These are phyloP conservation scores for Schizothorax lantsangensis DNA, from an alignment of 2,797 vertebrate genomes.

Conservation along the genomic window DNA sequence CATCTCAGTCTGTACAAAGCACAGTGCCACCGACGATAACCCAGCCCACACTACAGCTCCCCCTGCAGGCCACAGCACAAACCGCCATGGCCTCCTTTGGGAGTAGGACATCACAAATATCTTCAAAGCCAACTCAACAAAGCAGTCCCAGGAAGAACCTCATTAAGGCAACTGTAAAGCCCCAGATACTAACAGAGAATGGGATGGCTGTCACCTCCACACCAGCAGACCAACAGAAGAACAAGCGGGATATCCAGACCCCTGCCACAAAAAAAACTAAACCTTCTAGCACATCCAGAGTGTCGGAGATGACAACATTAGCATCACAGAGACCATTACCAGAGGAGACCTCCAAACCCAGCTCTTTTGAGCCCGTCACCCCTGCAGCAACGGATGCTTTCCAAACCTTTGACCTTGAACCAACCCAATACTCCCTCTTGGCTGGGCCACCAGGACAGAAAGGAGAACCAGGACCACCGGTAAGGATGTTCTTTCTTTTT, in stretches of 20 bases:
- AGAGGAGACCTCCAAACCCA: slow-evolving; percentile 66
- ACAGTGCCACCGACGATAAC: slow-evolving; percentile 42
- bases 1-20: slow-evolving; percentile 54
- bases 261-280: slow-evolving; percentile 49
- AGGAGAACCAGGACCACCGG: slow-evolving; percentile 89
- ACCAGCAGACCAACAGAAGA: slow-evolving; percentile 43
- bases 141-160: slow-evolving; percentile 47
- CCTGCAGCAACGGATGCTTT: slow-evolving; percentile 82
- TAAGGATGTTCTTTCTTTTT: slow-evolving; percentile 75
- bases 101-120: slow-evolving; percentile 55
- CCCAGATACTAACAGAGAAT: slow-evolving; percentile 53
- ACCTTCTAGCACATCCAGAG: slow-evolving; percentile 41
- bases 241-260: slow-evolving; percentile 58
- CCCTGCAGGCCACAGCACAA: slow-evolving; percentile 60
- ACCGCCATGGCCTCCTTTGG: slow-evolving; percentile 65
- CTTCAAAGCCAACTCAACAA: slow-evolving; percentile 58
- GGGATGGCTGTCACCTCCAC: slow-evolving; percentile 52
- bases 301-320: slow-evolving; percentile 47
- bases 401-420: slow-evolving; percentile 84
- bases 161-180: slow-evolving; percentile 45
- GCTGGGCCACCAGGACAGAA: slow-evolving; percentile 86
- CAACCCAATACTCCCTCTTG: slow-evolving; percentile 85
- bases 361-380: slow-evolving; percentile 73
- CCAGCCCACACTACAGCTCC: slow-evolving; percentile 66
- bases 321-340: slow-evolving; percentile 70